A percentile compares a stretch with the other conserved stretches of the same genome.
Evolutionary conservation across 1,140 invertebrate genomes (phyloP).

Genomic region (Brachionus plicatilis): DNA sequence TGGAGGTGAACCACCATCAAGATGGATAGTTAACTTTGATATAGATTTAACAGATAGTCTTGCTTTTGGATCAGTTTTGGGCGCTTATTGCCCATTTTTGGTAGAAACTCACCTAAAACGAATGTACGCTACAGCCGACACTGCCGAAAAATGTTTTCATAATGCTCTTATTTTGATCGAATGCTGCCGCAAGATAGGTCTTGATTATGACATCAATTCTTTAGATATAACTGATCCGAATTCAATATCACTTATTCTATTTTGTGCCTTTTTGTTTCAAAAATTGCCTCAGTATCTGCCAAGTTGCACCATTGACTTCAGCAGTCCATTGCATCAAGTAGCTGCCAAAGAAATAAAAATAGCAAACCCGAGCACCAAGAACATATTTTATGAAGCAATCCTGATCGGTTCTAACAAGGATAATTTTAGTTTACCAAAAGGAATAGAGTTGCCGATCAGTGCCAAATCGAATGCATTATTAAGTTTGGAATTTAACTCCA

Average conservation of each 20-base stretch:
- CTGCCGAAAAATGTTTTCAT: conserved; percentile 54
- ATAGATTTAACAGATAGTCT: conserved; percentile 55
- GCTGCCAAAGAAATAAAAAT: conserved; percentile 51
- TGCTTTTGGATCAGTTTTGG: conserved; percentile 51
- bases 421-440: conserved; percentile 51
- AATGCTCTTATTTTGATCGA: conserved; percentile 50
- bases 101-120: conserved; percentile 49
- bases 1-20: conserved; percentile 49
- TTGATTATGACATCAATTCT: conserved; percentile 56
- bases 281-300: conserved; percentile 52
- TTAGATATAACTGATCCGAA: conserved; percentile 57
- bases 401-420: conserved; percentile 51
- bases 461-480: conserved; percentile 48
- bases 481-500: conserved; percentile 51
- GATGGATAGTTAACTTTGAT: conserved; percentile 57
- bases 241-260: conserved; percentile 51
- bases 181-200: conserved; percentile 43
- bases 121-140: conserved; percentile 52
- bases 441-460: conserved; percentile 46
- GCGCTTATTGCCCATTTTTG: conserved; percentile 54
- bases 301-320: conserved; percentile 51
- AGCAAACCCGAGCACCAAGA: conserved; percentile 52
- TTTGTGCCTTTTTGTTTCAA: conserved; percentile 51
- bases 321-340: conserved; percentile 48
- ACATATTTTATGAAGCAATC: conserved; percentile 50